Evolutionary conservation across 2,797 vertebrate species (phyloP), one percentile per base, ranked within the genome.

Genomic region (Choloepus didactylus): DNA sequence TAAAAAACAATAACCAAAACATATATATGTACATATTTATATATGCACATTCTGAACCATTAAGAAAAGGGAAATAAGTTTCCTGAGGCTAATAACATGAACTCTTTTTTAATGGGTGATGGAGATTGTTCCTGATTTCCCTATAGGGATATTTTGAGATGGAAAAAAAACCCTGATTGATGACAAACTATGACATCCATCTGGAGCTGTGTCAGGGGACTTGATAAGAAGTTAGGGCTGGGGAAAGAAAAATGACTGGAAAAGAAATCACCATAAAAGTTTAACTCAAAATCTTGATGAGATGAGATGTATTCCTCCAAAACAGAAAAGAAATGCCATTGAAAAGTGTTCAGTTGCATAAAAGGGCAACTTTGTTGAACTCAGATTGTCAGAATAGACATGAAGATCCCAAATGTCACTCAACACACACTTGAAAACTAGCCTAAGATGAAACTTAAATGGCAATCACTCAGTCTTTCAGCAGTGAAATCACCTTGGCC

Each of bases 31-130:
- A 35, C 35, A 35, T 35, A 35, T 35, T 35, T 35, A 35, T 35
- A 35, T 35, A 35, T 35, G 35, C 35, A 51, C 18, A 3, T 38
- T 29, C 27, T 7, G 27, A 66, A 15, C 6, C 10, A 5, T 35
- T 1, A 19, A 44, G 44, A 81, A 19, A 80, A 11, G 44, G 16
- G 2, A 35, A 67, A 14, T 14, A 6, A 19, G 19, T 15, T 44
- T 35, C 6, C 69, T 4, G 0, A 64, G 62, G 15, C 15, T 18
- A 12, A 35, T 4, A 19, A 8, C 1, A 3, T 38, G 9, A 38
- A 9, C 16, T 18, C 29, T 31, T 3, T 29, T 79, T 38, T 46
- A 44, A 29, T 16, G 9, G 31, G 38, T 6, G 2, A 9, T 1
- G 25, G 8, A 5, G 56, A 54, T 19, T 11, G 21, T 66, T 77